These are phyloP conservation scores for Nomada ruficornis DNA, from an alignment of 2,888 invertebrate species.

Conservation along the genomic window DNA sequence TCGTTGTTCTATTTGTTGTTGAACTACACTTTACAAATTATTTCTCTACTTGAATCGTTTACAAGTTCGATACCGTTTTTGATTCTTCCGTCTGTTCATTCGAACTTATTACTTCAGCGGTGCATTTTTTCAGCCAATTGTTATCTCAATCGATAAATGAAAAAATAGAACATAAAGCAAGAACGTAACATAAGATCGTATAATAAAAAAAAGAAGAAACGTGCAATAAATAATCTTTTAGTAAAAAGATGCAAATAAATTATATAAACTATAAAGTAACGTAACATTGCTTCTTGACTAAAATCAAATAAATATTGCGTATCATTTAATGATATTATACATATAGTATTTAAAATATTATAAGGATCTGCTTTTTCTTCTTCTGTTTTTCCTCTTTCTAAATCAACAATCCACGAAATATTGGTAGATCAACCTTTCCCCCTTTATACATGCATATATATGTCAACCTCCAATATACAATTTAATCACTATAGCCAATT, in stretches of 20 bases:
- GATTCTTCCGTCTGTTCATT: not conserved
- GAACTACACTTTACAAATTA: not conserved
- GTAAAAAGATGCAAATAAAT: slow-evolving; percentile 65
- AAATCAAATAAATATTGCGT: slow-evolving; percentile 51
- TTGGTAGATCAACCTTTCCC: slow-evolving; percentile 18
- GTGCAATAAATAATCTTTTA: slow-evolving; percentile 62
- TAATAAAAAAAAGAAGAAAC: slow-evolving; percentile 57
- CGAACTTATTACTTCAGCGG: not conserved
- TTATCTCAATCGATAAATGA: slow-evolving; percentile 27
- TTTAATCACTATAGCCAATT: slow-evolving; percentile 58
- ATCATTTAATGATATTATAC: slow-evolving; percentile 9
- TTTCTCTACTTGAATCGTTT: not conserved
- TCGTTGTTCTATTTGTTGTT: too few species aligned
- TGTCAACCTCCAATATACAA: slow-evolving; percentile 45
- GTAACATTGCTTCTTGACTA: slow-evolving; percentile 55
- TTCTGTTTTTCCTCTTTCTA: not conserved
- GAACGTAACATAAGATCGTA: slow-evolving; percentile 42
- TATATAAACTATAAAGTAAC: slow-evolving; percentile 67
- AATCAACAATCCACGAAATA: slow-evolving; percentile 17
- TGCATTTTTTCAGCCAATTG: slow-evolving; percentile 26
- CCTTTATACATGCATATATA: slow-evolving; percentile 10
- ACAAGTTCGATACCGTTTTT: not conserved
- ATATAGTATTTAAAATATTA: slow-evolving; percentile 31
- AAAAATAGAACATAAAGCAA: slow-evolving; percentile 45
- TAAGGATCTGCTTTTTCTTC: slow-evolving; percentile 7